Conservation (phyloP, 2,888 invertebrate species). For the Coenonympha glycerion region DNA sequence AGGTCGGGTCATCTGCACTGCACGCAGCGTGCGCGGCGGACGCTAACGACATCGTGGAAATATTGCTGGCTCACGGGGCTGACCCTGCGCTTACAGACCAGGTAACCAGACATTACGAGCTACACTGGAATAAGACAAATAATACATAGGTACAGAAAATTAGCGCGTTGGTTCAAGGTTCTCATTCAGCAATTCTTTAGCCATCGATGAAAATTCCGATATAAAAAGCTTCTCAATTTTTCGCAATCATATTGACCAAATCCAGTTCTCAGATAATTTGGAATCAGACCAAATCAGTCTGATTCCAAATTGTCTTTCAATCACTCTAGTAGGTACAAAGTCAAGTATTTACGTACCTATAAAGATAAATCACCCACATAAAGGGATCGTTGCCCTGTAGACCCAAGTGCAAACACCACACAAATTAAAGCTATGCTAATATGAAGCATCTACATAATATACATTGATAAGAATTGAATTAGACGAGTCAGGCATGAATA, state of each 20-base stretch:
- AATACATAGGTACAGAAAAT: too few species aligned
- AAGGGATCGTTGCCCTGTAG: neutral
- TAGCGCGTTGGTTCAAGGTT: too few species aligned
- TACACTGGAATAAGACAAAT: too few species aligned
- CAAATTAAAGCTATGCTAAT: neutral
- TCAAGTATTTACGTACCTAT: too few species aligned
- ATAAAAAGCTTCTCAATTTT: too few species aligned
- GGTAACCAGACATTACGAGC: constrained; percentile 69
- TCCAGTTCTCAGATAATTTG: too few species aligned
- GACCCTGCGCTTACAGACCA: constrained; percentile 83
- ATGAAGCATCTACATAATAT: neutral
- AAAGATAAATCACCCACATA: neutral
- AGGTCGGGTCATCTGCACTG: constrained; percentile 83
- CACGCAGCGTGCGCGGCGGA: constrained; percentile 85
- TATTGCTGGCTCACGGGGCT: constrained; percentile 81
- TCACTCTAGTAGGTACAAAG: neutral
- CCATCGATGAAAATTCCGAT: too few species aligned
- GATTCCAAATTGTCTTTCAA: too few species aligned
- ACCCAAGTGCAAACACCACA: neutral
- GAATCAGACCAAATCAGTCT: too few species aligned
- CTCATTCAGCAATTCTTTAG: too few species aligned
- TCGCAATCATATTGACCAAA: too few species aligned
- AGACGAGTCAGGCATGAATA: neutral
- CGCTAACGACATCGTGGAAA: constrained; percentile 80
- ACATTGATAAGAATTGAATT: neutral